phyloP scores from a whole-genome alignment of 37 sponge, comb jelly and placozoan genomes.

The Spongilla lacustris region DNA sequence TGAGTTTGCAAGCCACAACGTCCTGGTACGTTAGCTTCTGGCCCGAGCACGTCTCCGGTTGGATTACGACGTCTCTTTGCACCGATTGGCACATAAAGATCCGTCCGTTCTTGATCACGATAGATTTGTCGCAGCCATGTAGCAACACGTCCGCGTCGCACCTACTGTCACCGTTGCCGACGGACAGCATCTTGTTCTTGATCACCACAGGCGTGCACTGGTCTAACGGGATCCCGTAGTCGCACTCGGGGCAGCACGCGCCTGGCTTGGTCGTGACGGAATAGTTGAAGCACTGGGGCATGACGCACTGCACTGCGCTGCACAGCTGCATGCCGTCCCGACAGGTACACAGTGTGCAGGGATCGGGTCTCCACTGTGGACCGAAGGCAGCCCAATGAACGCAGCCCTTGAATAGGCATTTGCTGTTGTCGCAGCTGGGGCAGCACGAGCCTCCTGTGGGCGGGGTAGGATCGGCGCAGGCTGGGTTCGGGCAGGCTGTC shows the following conservation, averaged over 20 bases:
- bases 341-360: conserved; percentile 41
- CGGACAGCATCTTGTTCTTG: conserved; percentile 4
- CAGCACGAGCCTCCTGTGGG: not conserved
- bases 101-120: too few relatives aligned
- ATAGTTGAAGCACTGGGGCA: conserved; percentile 25
- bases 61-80: too few relatives aligned
- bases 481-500: not conserved
- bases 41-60: too few relatives aligned
- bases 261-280: not conserved
- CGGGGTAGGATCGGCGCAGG: conserved; percentile 27
- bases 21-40: too few relatives aligned
- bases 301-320: not conserved
- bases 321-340: not conserved
- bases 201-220: conserved; percentile 18
- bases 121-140: conserved; percentile 30
- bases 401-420: conserved; percentile 33
- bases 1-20: too few relatives aligned
- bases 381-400: conserved; percentile 40
- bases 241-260: conserved; percentile 46
- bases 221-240: conserved; percentile 30
- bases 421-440: conserved; percentile 23
- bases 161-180: not conserved
- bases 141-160: conserved; percentile 14
- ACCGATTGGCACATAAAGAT: too few relatives aligned
- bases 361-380: conserved; percentile 35